These are phyloP conservation scores for Smittia sp. DNA, from an alignment of 2,888 invertebrate genomes.

Conservation along the genomic window DNA sequence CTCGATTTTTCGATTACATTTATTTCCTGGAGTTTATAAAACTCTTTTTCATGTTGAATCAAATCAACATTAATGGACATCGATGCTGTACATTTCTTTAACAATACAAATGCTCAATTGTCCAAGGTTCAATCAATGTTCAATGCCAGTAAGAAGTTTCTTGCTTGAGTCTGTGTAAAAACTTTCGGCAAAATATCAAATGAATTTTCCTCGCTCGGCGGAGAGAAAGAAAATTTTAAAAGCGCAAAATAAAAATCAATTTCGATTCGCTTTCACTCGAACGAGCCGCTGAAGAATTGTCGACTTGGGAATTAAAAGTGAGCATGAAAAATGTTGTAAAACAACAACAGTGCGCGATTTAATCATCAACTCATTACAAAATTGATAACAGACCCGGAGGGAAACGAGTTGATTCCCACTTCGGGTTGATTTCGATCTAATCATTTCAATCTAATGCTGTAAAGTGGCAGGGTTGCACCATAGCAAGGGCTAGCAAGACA, in stretches of 20 bases:
- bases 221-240: not conserved
- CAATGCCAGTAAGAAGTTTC: not conserved
- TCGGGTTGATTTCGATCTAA: slow-evolving; percentile 16
- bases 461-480: not conserved
- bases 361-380: slow-evolving; percentile 24
- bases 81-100: too few relatives aligned
- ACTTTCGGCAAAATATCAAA: not conserved
- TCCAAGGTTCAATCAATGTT: too few relatives aligned
- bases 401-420: not conserved
- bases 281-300: slow-evolving; percentile 38
- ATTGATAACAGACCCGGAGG: slow-evolving; percentile 10
- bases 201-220: not conserved
- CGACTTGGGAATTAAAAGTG: slow-evolving; percentile 38
- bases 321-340: slow-evolving; percentile 5
- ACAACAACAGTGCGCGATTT: not conserved
- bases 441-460: slow-evolving; percentile 8
- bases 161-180: slow-evolving; percentile 3
- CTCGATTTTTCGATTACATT: too few relatives aligned
- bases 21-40: too few relatives aligned
- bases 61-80: too few relatives aligned
- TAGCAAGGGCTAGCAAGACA: not conserved
- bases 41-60: too few relatives aligned
- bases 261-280: slow-evolving; percentile 37
- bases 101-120: too few relatives aligned
- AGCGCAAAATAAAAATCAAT: slow-evolving; percentile 1